Percentiles rank a stretch among this genome's conserved stretches.
phyloP scores from a whole-genome alignment of 1,140 invertebrate genomes.

The Drosophila takahashii region DNA sequence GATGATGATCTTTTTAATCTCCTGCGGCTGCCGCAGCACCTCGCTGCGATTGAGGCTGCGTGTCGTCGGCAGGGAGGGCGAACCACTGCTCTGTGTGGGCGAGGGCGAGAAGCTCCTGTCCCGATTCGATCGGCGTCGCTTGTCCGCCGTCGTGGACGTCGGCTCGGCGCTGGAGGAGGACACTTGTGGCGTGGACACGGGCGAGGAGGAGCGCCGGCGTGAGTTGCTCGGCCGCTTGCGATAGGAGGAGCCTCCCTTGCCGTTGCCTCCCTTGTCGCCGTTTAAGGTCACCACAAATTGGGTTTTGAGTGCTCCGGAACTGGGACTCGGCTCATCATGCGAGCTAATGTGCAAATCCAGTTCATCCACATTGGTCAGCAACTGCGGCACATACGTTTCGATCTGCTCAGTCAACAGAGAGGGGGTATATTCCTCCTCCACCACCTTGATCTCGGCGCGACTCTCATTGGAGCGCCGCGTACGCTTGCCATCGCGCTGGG shows the following conservation, averaged over 20 bases:
- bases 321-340: conserved; percentile 43
- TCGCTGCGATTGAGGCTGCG: conserved; percentile 72
- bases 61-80: conserved; percentile 53
- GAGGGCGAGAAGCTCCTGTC: conserved; percentile 60
- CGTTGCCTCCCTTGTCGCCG: conserved; percentile 73
- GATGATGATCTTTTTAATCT: conserved; percentile 79
- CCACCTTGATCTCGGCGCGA: conserved; percentile 41
- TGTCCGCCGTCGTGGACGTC: conserved; percentile 55
- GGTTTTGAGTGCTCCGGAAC: conserved; percentile 61
- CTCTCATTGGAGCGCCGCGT: conserved; percentile 26
- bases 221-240: conserved; percentile 40
- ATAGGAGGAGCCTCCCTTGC: conserved; percentile 25
- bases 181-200: conserved; percentile 53
- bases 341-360: conserved; percentile 58
- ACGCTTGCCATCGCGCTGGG: conserved; percentile 45
- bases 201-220: conserved; percentile 46
- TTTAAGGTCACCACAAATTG: conserved; percentile 89
- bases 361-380: conserved; percentile 38
- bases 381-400: conserved; percentile 61
- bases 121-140: conserved; percentile 42
- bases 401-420: conserved; percentile 22
- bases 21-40: conserved; percentile 72
- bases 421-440: conserved; percentile 69
- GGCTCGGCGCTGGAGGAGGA: conserved; percentile 71
- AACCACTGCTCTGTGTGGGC: conserved; percentile 63